Evolutionary conservation across 2,888 invertebrate genomes (phyloP).

Genomic region (Metellina segmentata): DNA sequence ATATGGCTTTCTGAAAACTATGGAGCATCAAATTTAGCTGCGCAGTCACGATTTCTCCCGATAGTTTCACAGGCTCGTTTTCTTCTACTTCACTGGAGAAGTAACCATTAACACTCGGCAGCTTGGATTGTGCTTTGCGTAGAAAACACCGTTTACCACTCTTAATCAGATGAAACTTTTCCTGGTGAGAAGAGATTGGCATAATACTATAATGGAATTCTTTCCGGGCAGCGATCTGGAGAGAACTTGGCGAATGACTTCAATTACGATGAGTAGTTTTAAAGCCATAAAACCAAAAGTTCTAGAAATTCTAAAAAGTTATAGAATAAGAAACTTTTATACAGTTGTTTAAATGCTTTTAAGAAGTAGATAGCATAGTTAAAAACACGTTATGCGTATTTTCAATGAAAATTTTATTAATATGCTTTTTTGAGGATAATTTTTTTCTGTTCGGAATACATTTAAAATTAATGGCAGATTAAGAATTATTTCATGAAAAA

Average conservation of each 20-base stretch:
- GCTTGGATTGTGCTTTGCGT: constrained; percentile 6
- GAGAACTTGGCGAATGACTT: not conserved
- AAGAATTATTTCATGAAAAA: no score
- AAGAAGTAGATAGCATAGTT: no score
- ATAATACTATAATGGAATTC: not conserved
- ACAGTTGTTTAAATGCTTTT: not conserved
- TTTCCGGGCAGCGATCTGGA: not conserved
- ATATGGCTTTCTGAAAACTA: not conserved
- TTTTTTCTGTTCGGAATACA: no score
- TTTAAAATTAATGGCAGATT: no score
- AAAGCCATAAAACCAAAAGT: not conserved
- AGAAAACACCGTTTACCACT: constrained; percentile 20
- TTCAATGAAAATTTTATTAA: no score
- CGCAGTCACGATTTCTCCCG: constrained; percentile 47
- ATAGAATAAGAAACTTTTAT: not conserved
- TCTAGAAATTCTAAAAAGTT: not conserved
- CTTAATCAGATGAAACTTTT: constrained; percentile 49
- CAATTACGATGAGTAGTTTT: not conserved
- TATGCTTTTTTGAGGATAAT: no score
- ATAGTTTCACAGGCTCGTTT: constrained; percentile 21
- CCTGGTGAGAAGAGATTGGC: not conserved
- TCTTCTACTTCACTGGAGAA: constrained; percentile 4
- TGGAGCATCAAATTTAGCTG: constrained; percentile 37
- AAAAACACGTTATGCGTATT: no score
- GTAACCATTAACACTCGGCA: constrained; percentile 44